These are phyloP conservation scores for Timema podura DNA, from an alignment of 2,888 invertebrate species.

Conservation along the genomic window DNA sequence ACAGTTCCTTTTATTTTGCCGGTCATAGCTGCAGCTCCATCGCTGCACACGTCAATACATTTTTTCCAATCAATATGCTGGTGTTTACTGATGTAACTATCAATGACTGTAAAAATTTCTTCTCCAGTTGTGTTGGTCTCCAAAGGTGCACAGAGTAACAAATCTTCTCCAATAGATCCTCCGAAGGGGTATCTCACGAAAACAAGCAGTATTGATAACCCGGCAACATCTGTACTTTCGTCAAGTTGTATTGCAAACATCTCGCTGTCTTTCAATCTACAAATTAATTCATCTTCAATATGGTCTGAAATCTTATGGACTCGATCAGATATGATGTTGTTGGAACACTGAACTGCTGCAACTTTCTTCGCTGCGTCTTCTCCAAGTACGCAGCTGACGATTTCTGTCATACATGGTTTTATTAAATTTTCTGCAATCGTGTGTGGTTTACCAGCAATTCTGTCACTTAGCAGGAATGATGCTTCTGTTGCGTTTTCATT, in stretches of 20 bases:
- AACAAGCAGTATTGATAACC: slow-evolving; percentile 10
- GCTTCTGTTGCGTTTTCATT: slow-evolving; percentile 27
- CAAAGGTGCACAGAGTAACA: slow-evolving; percentile 4
- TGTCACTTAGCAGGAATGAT: slow-evolving; percentile 27
- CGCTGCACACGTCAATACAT: too few relatives aligned
- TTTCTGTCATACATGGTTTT: slow-evolving; percentile 28
- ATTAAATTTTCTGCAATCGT: slow-evolving; percentile 31
- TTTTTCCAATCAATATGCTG: too few relatives aligned
- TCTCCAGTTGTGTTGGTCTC: slow-evolving; percentile 1
- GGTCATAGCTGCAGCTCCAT: too few relatives aligned
- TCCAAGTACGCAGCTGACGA: slow-evolving; percentile 27
- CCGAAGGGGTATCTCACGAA: neutral
- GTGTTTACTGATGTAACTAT: neutral
- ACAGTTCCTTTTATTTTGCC: too few relatives aligned
- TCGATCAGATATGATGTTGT: slow-evolving; percentile 26
- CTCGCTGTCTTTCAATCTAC: too few relatives aligned
- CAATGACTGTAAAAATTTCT: neutral
- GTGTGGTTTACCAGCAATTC: slow-evolving; percentile 31
- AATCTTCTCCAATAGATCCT: slow-evolving; percentile 15
- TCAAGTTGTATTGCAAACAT: too few relatives aligned
- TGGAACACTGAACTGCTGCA: slow-evolving; percentile 21
- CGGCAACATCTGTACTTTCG: neutral
- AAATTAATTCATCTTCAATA: slow-evolving; percentile 18
- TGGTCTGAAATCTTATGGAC: slow-evolving; percentile 29
- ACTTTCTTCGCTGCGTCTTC: slow-evolving; percentile 28